A percentile compares a stretch with the other conserved stretches of the same genome.
These are phyloP conservation scores for Oreochromis grahami DNA, from an alignment of 2,797 vertebrate genomes.

Conservation along the genomic window DNA sequence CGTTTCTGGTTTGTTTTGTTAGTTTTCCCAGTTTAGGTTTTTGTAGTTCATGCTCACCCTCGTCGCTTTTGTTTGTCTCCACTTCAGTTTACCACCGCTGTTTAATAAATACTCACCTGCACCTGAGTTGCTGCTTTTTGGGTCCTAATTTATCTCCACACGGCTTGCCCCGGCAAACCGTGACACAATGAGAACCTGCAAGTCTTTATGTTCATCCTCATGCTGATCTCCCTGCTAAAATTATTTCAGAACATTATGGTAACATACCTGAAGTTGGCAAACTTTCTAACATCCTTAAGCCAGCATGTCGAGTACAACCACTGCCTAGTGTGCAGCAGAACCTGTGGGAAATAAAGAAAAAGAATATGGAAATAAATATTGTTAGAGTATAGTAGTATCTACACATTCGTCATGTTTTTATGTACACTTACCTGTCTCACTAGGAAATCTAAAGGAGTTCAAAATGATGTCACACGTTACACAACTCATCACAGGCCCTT, in stretches of 20 bases:
- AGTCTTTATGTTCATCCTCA: neutral
- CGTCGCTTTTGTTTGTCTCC: too few species aligned
- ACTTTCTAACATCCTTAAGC: neutral
- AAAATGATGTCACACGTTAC: neutral
- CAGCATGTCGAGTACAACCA: neutral
- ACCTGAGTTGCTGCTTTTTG: too few species aligned
- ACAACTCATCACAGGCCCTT: neutral
- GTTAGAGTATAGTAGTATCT: neutral
- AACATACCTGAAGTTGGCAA: neutral
- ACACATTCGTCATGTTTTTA: neutral
- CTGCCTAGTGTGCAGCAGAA: neutral
- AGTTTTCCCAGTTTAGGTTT: too few species aligned
- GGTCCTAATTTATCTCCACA: too few species aligned
- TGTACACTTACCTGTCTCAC: neutral
- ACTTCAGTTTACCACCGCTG: too few species aligned
- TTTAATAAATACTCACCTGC: too few species aligned
- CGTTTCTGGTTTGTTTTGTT: too few species aligned
- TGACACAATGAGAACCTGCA: neutral
- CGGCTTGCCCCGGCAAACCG: too few species aligned
- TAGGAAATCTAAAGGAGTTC: neutral
- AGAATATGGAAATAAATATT: neutral
- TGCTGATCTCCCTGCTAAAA: neutral
- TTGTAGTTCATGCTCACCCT: too few species aligned
- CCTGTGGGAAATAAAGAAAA: neutral
- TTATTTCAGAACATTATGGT: neutral